Evolutionary conservation across 2,113 vertebrate genomes (phyloP), one percentile per base, ranked within the genome.

Genomic region (Stegastes partitus): DNA sequence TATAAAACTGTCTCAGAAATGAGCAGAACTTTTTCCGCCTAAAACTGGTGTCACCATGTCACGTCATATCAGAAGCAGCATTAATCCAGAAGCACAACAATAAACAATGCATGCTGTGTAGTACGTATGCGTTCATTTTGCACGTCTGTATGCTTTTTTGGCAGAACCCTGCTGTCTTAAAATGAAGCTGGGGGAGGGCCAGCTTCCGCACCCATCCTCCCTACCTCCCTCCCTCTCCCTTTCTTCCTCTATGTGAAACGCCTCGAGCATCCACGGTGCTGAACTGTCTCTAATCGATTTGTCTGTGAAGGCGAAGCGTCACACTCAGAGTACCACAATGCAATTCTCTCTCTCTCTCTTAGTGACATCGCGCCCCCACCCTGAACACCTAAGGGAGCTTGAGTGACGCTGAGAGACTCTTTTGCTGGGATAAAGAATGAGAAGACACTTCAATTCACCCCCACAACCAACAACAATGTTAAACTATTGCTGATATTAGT

Each of bases 221-320:
- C 70, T 47, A 63, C 50, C 42, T 63, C 25, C 53, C 69, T 59
- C 34, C 19, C 50, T 59, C 68, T 77, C 67, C 34, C 69, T 86
- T 74, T 83, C 74, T 85, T 75, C 75, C 71, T 85, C 75, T 61
- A 70, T 97, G 97, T 96, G 97, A 97, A 98, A 95, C 94, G 95
- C 96, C 87, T 93, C 31, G 90, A 94, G 95, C 96, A 95, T 95
- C 95, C 95, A 95, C 94, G 90, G 76, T 74, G 79, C 94, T 95
- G 95, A 97, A 98, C 96, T 97, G 96, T 96, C 96, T 96, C 96
- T 97, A 98, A 99, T 99, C 97, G 96, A 98, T 98, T 98, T 98
- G 96, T 97, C 97, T 97, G 96, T 95, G 95, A 96, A 96, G 95
- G 93, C 94, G 81, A 95, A 94, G 93, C 93, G 93, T 95, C 95